Evolutionary conservation across 2,797 vertebrate species (phyloP).

Genomic region (Dipus sagitta): DNA sequence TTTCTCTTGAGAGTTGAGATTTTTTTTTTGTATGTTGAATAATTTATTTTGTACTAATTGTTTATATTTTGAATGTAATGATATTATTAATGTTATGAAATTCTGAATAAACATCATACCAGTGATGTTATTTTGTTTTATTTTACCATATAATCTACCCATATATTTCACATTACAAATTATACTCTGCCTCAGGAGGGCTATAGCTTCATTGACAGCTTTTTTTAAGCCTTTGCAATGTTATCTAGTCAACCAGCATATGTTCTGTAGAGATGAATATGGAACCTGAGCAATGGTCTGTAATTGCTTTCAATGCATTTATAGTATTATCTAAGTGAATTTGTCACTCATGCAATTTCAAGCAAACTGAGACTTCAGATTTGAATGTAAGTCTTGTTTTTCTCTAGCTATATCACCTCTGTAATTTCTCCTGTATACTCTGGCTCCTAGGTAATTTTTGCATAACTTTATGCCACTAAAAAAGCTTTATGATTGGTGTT

Average conservation of each 20-base stretch:
- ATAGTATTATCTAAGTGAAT: neutral
- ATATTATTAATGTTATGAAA: neutral
- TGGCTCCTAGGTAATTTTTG: neutral
- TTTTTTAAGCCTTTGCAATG: neutral
- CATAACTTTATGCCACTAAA: neutral
- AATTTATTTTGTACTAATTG: neutral
- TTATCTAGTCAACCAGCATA: neutral
- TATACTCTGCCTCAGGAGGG: neutral
- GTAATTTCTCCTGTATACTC: neutral
- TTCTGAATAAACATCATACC: neutral
- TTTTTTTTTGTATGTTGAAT: neutral
- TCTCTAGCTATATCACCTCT: neutral
- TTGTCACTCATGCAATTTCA: neutral
- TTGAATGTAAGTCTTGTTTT: neutral
- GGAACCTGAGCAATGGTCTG: neutral
- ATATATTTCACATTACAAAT: conserved; percentile 21
- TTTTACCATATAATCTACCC: neutral
- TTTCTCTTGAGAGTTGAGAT: neutral
- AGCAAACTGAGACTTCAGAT: neutral
- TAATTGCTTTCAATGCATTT: neutral
- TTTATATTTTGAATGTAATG: neutral
- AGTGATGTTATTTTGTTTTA: neutral
- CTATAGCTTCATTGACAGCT: neutral
- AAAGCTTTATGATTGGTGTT: neutral
- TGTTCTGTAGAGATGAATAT: neutral